Percentiles rank a stretch among this genome's conserved stretches.
phyloP scores from a whole-genome alignment of 2,888 invertebrate genomes.

The Dolomedes plantarius region DNA sequence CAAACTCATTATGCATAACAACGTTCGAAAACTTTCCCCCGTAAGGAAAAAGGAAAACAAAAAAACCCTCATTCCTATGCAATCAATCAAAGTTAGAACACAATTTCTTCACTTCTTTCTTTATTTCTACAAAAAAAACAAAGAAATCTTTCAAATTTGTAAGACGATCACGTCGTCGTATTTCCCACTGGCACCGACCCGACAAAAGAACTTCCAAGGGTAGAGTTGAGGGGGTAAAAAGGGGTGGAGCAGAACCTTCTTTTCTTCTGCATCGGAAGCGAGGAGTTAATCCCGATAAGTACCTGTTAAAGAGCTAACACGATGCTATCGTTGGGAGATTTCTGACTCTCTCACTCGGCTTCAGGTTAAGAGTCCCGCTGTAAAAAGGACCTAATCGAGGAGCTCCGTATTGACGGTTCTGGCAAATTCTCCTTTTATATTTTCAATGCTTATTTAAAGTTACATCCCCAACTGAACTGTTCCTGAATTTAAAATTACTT shows the following conservation, averaged over 20 bases:
- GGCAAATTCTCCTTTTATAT: neutral
- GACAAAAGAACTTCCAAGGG: neutral
- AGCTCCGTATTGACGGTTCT: neutral
- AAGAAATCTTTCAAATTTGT: constrained; percentile 22
- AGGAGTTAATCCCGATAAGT: constrained; percentile 44
- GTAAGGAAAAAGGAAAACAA: neutral
- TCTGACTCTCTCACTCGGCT: neutral
- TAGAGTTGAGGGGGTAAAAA: neutral
- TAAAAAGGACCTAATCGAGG: neutral
- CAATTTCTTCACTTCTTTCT: neutral
- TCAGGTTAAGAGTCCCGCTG: neutral
- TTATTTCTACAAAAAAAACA: constrained; percentile 2
- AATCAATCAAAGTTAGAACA: constrained; percentile 27
- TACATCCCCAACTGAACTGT: too few species aligned
- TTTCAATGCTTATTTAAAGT: too few species aligned
- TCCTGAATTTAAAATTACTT: too few species aligned
- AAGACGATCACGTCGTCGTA: constrained; percentile 15
- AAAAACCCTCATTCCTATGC: neutral
- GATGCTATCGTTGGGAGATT: constrained; percentile 18
- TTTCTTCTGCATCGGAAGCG: neutral
- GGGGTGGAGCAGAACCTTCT: neutral
- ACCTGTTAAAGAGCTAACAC: constrained; percentile 49
- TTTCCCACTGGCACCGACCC: neutral
- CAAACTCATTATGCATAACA: neutral
- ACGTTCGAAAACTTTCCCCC: neutral